Evolutionary conservation across 64 coral and sea anemone species (phyloP), one percentile per base, ranked within the genome.

Genomic region (Dendronephthya gigantea): DNA sequence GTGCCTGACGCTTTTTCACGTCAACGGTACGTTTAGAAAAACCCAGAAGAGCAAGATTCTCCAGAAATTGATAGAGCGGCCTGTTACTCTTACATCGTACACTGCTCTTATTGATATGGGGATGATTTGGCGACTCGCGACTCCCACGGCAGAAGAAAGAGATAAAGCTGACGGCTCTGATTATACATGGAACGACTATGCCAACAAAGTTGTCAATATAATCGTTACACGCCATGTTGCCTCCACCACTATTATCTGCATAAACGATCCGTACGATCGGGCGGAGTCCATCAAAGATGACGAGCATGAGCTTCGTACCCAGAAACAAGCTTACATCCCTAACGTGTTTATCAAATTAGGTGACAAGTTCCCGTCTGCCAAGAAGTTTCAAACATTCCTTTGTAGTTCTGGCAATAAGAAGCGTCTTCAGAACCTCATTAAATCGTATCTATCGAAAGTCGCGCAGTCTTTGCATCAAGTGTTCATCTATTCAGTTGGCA

Each of bases 31-130:
- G 9, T 79, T 79, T 19, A 79, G 72, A 33, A 79, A 79, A 33
- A 79, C 72, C 28, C 72, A 79, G 72, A 79, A 79, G 72, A 79
- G 72, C 72, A 79, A 79, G 72, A 79, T 79, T 15, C 72, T 79
- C 28, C 72, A 79, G 72, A 79, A 79, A 19, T 33, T 79, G 72
- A 33, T 39, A 37, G 27, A 79, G 28, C 15, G 5, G 15, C 72
- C 72, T 35, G 32, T 79, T 19, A 79, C 9, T 79, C 9, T 79
- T 33, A 12, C 28, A 79, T 79, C 72, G 4, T 79, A 79, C 72
- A 79, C 37, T 19, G 72, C 72, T 8, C 72, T 79, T 31, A 33
- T 79, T 79, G 72, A 79, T 33, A 79, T 33, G 72, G 72, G 72
- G 72, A 79, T 79, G 72, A 33, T 79, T 8, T 79, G 72, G 72